These are phyloP conservation scores for Ormyrus thymus DNA, from an alignment of 2,888 invertebrate genomes.

Conservation along the genomic window DNA sequence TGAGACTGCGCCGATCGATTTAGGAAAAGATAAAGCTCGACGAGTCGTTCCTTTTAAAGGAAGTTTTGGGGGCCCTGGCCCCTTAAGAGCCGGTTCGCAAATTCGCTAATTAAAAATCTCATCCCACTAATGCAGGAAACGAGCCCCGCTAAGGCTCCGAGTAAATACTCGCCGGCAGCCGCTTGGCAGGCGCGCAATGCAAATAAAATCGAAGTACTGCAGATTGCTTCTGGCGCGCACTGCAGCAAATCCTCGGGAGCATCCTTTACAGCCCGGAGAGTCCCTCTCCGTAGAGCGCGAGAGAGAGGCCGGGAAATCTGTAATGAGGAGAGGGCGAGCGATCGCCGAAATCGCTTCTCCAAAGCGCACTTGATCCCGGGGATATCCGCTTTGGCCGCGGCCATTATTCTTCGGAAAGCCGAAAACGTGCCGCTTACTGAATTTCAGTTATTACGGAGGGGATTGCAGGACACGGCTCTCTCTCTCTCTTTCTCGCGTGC, in stretches of 20 bases:
- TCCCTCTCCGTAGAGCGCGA: neutral
- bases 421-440: slow-evolving; percentile 49
- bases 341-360: slow-evolving; percentile 17
- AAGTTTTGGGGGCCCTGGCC: slow-evolving; percentile 12
- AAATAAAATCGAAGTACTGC: slow-evolving; percentile 45
- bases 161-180: neutral
- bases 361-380: slow-evolving; percentile 39
- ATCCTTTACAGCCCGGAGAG: slow-evolving; percentile 8
- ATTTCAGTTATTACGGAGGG: slow-evolving; percentile 48
- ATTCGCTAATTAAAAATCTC: slow-evolving; percentile 8
- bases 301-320: slow-evolving; percentile 2
- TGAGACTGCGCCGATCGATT: no score
- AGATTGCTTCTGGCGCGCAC: slow-evolving; percentile 18
- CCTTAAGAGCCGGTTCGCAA: neutral
- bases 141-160: neutral
- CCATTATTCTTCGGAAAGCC: slow-evolving; percentile 26
- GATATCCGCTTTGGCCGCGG: slow-evolving; percentile 27
- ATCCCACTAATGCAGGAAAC: neutral
- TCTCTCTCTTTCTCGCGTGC: neutral
- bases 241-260: slow-evolving; percentile 22
- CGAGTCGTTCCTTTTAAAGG: neutral
- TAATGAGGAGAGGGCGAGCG: slow-evolving; percentile 35
- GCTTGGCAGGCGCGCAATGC: slow-evolving; percentile 9
- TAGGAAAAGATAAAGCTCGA: no score
- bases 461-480: neutral